Evolutionary conservation across 2,797 vertebrate genomes (phyloP), one percentile per base, ranked within the genome.

Genomic region (Phoxinus dragarum): DNA sequence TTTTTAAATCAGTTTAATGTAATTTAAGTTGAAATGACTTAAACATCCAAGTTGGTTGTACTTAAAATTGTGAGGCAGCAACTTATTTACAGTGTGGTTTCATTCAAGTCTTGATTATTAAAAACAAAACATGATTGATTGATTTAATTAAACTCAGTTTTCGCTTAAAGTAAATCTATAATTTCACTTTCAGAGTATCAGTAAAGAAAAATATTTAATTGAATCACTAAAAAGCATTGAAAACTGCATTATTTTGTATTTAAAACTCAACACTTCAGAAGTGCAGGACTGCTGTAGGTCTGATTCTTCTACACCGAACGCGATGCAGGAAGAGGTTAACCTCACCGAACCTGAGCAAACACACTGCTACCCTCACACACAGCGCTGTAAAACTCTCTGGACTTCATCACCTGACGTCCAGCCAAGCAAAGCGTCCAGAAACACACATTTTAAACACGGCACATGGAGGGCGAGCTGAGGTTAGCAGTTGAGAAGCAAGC

Each of bases 341-440:
- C 75, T 78, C 42, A 17, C 21, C 6, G 23, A 78, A 76, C 44
- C 64, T 9, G 78, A 52, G 78, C 6, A 52, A 71, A 56, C 79
- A 49, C 61, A 2, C 49, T 5, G 12, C 61, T 6, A 1, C 12
- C 61, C 27, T 64, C n/a, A 38, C 61, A 31, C 61, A 3, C 52
- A 31, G 68, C 68, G 42, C 80, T 59, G 44, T 59, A 69, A 72
- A 59, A 27, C 79, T 9, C 21, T 72, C 68, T 82, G n/a, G 12
- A 74, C 59, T 82, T 64, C 71, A 74, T 82, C 81, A 66, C 56
- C 56, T 64, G 27, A 16, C 12, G 4, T 44, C 23, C 54, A 49
- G 81, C 81, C 81, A 74, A 74, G 8, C 40, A 64, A 74, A 82
- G 49, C 40, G 1, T n/a, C 81, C 56, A 66, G 71, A 47, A 74